Evolutionary conservation across 2,113 vertebrate species (phyloP).

Genomic region (Albula glossodonta): DNA sequence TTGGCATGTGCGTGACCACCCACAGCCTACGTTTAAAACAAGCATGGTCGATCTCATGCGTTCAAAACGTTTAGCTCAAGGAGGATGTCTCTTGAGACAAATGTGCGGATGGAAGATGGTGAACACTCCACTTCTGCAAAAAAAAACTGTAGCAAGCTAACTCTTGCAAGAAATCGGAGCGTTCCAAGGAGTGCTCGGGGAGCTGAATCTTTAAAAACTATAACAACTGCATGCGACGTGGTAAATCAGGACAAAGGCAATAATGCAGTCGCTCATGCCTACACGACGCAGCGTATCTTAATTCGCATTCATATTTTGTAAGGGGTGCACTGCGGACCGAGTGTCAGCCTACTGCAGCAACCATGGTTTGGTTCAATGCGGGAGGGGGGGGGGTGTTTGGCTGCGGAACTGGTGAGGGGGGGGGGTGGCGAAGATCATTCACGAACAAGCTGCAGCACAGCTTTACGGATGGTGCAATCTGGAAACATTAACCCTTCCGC

Average conservation of each 20-base stretch:
- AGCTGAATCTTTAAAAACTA: neutral
- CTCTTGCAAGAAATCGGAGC: neutral
- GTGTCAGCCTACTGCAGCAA: slow-evolving; percentile 68
- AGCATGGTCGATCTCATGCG: neutral
- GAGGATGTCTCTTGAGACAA: neutral
- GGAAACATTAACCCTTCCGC: slow-evolving; percentile 34
- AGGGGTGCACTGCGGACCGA: slow-evolving; percentile 62
- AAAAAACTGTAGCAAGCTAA: neutral
- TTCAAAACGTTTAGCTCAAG: neutral
- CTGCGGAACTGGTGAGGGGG: slow-evolving; percentile 10
- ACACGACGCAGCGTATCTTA: neutral
- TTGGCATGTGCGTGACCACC: neutral
- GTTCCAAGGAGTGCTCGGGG: neutral
- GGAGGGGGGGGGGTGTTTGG: slow-evolving; percentile 37
- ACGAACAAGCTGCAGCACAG: slow-evolving; percentile 64
- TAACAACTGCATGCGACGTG: neutral
- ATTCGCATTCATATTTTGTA: slow-evolving; percentile 6
- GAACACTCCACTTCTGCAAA: neutral
- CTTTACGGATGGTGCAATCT: slow-evolving; percentile 61
- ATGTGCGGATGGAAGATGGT: neutral
- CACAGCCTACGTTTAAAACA: neutral
- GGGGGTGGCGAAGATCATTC: slow-evolving; percentile 52
- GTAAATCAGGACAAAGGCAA: neutral
- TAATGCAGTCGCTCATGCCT: neutral
- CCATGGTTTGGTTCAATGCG: slow-evolving; percentile 68